Evolutionary conservation across 2,113 vertebrate genomes (phyloP), one percentile per base, ranked within the genome.

Genomic region (Leptocoma aspasia): DNA sequence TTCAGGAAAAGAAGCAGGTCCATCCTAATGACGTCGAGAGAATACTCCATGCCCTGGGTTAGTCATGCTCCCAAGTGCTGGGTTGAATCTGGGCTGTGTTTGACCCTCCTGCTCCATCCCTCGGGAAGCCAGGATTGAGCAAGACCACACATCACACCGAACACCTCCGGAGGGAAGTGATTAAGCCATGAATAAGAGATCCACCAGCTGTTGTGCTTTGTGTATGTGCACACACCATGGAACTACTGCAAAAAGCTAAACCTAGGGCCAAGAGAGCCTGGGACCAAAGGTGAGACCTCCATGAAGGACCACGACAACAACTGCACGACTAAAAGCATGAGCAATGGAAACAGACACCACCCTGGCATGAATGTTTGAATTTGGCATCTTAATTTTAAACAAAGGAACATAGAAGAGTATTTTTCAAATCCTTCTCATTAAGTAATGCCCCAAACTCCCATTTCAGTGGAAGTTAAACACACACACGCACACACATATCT

Each of bases 161-260:
- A 89, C 93, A 92, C 88, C 93, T 94, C 93, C 93, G 35, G 90
- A 52, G 94, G 94, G 93, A 96, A 94, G 95, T 96, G 96, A 96
- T 96, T 95, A 97, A 96, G 94, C 82, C 68, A 91, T 95, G 96
- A 96, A 96, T 96, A 97, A 97, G 95, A 95, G 89, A 80, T 93
- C 88, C 71, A 83, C 59, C 94, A 94, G 95, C 95, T 96, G 95
- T 61, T 96, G 75, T 47, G 50, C 86, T 95, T 91, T 77, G 87
- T 92, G 82, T 69, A 11, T 91, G 95, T 89, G 82, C 84, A 82
- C 5, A 33, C 4, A 13, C 95, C 44, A 7, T 86, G 61, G 63
- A 91, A 82, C 66, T 39, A 33, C 86, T 68, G 91, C 91, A 83
- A 71, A 94, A 88, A 54, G 18, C 76, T 57, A 42, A 87, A 85